These are phyloP conservation scores for Tichodroma muraria DNA, from an alignment of 2,113 vertebrate genomes.

Conservation along the genomic window DNA sequence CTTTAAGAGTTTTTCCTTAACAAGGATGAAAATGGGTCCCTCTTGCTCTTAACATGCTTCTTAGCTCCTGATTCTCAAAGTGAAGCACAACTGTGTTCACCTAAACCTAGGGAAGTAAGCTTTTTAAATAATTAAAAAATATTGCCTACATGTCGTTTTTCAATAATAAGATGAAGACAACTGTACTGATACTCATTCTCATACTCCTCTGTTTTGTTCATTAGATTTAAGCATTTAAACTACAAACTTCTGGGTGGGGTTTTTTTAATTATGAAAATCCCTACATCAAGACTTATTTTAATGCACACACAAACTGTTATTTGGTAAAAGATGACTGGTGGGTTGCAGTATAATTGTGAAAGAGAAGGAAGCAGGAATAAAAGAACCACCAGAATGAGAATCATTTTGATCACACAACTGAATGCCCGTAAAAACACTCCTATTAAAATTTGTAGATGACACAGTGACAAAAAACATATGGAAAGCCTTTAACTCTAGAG, in stretches of 20 bases:
- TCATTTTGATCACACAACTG: background rate
- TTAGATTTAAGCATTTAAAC: background rate
- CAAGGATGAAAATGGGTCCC: background rate
- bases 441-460: background rate
- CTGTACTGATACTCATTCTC: background rate
- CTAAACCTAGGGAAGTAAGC: background rate
- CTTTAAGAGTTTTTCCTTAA: background rate
- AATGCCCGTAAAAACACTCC: background rate
- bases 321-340: background rate
- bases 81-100: background rate
- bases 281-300: no score
- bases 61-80: background rate
- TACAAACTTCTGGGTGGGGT: background rate
- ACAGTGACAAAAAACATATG: background rate
- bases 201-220: background rate
- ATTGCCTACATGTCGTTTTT: background rate
- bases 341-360: background rate
- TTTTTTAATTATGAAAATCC: background rate
- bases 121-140: background rate
- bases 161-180: background rate
- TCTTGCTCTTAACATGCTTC: background rate
- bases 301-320: background rate
- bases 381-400: background rate
- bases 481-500: background rate
- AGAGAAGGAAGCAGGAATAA: background rate